Conservation (phyloP, 2,797 vertebrate genomes). For the Chaunax sp. region DNA sequence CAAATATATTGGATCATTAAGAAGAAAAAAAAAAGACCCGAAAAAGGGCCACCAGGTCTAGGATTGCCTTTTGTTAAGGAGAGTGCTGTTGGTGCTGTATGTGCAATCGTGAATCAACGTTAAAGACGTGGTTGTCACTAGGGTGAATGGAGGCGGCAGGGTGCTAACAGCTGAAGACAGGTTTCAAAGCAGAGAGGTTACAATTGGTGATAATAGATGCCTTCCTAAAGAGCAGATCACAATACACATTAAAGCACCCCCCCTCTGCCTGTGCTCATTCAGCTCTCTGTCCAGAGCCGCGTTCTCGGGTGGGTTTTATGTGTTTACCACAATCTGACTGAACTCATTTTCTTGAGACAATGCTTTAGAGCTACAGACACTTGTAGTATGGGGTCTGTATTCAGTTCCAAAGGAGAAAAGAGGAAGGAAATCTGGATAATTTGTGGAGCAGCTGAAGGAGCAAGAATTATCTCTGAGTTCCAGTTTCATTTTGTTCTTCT, state of each 20-base stretch:
- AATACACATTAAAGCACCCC: constrained; percentile 60
- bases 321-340: constrained; percentile 16
- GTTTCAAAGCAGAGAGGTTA: constrained; percentile 70
- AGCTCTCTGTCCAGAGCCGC: constrained; percentile 23
- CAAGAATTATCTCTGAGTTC: not conserved
- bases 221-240: constrained; percentile 75
- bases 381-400: not conserved
- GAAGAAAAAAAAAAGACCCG: constrained; percentile 14
- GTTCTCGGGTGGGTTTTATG: constrained; percentile 28
- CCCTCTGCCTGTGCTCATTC: constrained; percentile 6
- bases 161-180: constrained; percentile 74
- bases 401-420: not conserved
- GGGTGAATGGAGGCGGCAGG: constrained; percentile 72
- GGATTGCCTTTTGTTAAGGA: constrained; percentile 48
- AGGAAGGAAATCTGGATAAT: not conserved
- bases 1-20: constrained; percentile 1
- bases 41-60: constrained; percentile 42
- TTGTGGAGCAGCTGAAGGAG: not conserved
- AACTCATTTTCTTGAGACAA: constrained; percentile 1
- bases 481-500: not conserved
- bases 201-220: constrained; percentile 81
- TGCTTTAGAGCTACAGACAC: constrained; percentile 10
- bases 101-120: constrained; percentile 5
- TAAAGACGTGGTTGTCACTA: constrained; percentile 63
- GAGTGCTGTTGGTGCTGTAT: constrained; percentile 23